Evolutionary conservation across 37 sponge, comb jelly and placozoan species (phyloP).

Genomic region (Cladorhizidae sp.): DNA sequence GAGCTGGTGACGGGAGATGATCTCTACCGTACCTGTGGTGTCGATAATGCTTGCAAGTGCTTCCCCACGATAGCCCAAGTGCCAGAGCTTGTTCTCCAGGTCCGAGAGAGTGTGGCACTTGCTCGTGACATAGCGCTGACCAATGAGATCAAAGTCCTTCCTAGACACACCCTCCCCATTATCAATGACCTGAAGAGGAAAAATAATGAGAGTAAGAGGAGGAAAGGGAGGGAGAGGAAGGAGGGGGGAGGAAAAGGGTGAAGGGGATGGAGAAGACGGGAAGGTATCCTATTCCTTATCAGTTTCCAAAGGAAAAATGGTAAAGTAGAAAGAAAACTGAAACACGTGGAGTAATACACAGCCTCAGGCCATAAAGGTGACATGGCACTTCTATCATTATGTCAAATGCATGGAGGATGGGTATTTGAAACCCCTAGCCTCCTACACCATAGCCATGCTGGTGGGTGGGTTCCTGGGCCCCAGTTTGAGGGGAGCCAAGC

Average conservation of each 20-base stretch:
- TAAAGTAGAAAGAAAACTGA: too few relatives aligned
- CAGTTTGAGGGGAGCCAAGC: too few relatives aligned
- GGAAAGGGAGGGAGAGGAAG: neutral
- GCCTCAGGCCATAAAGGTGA: too few relatives aligned
- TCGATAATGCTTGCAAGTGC: constrained; percentile 63
- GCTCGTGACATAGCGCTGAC: constrained; percentile 63
- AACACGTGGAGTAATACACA: too few relatives aligned
- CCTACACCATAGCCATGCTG: too few relatives aligned
- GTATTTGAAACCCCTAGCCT: too few relatives aligned
- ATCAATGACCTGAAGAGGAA: constrained; percentile 45
- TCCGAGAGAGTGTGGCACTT: constrained; percentile 52
- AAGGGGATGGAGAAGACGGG: neutral
- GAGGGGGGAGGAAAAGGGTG: neutral
- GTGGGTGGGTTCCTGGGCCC: too few relatives aligned
- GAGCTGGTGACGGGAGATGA: constrained; percentile 48
- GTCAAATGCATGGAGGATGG: too few relatives aligned
- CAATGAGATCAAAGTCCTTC: constrained; percentile 55
- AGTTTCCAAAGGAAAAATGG: too few relatives aligned
- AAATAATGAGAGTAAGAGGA: neutral
- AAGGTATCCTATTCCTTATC: neutral
- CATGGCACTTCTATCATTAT: too few relatives aligned
- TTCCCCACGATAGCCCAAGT: constrained; percentile 68
- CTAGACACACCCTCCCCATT: constrained; percentile 63
- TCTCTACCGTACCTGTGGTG: constrained; percentile 58
- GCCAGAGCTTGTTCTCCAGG: constrained; percentile 13